phyloP scores from a whole-genome alignment of 2,113 vertebrate species.

The Lathamus discolor region DNA sequence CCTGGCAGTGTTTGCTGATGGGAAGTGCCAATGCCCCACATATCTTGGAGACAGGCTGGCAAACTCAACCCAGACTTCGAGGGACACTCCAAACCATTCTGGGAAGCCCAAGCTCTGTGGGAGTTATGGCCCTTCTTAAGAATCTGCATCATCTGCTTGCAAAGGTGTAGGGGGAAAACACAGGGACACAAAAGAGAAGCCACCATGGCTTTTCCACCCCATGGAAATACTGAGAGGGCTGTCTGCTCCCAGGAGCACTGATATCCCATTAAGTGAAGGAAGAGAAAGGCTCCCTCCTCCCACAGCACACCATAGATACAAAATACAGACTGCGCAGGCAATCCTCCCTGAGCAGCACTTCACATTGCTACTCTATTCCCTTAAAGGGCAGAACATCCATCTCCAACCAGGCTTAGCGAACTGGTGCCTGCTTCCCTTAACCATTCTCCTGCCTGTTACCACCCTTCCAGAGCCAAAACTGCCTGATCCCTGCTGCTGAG shows the following conservation, averaged over 20 bases:
- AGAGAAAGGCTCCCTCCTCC: neutral
- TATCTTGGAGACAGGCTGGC: neutral
- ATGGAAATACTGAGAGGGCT: neutral
- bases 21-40: neutral
- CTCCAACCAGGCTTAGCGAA: neutral
- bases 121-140: neutral
- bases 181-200: neutral
- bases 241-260: neutral
- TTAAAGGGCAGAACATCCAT: neutral
- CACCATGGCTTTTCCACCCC: neutral
- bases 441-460: neutral
- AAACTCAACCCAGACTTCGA: neutral
- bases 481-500: neutral
- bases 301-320: neutral
- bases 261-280: neutral
- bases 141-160: neutral
- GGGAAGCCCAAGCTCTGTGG: neutral
- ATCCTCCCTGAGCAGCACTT: neutral
- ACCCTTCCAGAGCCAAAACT: neutral
- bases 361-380: neutral
- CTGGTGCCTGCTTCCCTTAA: neutral
- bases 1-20: neutral
- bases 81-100: neutral
- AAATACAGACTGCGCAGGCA: neutral
- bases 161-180: neutral